A percentile compares a stretch with the other conserved stretches of the same genome.
Conservation (phyloP, 2,113 vertebrate species). For the Myocastor coypus region DNA sequence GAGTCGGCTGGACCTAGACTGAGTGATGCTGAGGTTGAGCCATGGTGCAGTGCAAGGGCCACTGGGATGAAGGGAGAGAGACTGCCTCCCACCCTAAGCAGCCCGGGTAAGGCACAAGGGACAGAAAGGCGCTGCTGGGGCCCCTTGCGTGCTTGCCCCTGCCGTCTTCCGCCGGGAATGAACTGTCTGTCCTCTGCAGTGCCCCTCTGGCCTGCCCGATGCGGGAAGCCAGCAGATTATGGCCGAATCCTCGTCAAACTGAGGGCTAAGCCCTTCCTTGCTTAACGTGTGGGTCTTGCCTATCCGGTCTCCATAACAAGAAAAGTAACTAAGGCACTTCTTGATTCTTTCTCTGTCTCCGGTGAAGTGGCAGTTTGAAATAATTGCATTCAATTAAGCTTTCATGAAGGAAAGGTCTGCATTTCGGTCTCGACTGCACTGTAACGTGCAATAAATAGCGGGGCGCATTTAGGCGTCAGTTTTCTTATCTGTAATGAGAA, state of each 20-base stretch:
- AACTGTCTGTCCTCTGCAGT: not conserved
- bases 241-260: not conserved
- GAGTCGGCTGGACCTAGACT: not conserved
- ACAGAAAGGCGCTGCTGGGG: not conserved
- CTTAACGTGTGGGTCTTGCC: not conserved
- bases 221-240: not conserved
- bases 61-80: not conserved
- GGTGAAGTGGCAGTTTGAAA: not conserved
- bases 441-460: not conserved
- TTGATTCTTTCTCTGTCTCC: not conserved
- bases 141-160: not conserved
- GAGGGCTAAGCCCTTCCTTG: not conserved
- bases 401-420: not conserved
- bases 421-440: not conserved
- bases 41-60: not conserved
- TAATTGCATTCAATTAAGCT: not conserved
- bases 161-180: not conserved
- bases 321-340: not conserved
- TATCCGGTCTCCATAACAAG: not conserved
- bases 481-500: not conserved
- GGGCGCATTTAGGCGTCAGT: not conserved
- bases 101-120: not conserved
- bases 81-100: not conserved
- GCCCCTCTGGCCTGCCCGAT: not conserved
- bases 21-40: not conserved